Conservation (phyloP, 2,797 vertebrate species). For the Mareca strepera region DNA sequence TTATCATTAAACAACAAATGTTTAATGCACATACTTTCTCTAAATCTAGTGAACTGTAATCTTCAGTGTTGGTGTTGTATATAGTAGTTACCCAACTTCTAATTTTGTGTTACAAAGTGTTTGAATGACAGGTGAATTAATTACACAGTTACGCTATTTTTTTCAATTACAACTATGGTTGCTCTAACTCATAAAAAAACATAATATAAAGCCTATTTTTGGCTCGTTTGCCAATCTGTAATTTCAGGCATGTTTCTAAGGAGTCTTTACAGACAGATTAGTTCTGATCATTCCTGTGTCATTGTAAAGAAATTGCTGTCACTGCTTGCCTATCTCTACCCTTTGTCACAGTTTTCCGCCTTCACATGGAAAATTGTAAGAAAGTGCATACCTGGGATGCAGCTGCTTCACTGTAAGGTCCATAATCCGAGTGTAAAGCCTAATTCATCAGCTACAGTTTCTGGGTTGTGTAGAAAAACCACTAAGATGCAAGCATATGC, state of each 20-base stretch:
- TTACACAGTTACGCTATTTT: neutral
- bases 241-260: neutral
- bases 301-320: neutral
- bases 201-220: neutral
- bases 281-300: neutral
- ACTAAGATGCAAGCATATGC: neutral
- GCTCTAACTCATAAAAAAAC: neutral
- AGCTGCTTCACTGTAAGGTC: neutral
- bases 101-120: neutral
- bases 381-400: accelerated
- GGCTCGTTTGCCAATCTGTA: neutral
- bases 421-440: neutral
- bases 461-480: neutral
- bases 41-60: neutral
- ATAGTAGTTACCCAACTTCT: neutral
- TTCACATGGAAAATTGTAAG: neutral
- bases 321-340: neutral
- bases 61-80: neutral
- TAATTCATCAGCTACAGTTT: neutral
- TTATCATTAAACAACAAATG: neutral
- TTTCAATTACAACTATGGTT: neutral
- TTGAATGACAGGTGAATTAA: neutral
- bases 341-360: neutral
- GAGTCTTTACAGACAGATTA: neutral
- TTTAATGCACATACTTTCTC: neutral